A percentile compares a stretch with the other conserved stretches of the same genome.
phyloP scores from a whole-genome alignment of 1,140 invertebrate genomes.

The Odontomachus brunneus region DNA sequence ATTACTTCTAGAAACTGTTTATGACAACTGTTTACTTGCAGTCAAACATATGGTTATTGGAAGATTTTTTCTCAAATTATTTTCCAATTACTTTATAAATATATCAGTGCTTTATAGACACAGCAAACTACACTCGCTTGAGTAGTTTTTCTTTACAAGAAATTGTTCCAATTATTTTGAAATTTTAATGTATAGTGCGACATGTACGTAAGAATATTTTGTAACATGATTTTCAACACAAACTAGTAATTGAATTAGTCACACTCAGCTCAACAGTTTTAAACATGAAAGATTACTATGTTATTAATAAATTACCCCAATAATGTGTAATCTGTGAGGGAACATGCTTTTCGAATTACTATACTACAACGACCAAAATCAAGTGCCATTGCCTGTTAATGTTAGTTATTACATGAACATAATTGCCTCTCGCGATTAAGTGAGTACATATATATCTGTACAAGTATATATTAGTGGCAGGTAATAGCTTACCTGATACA shows the following conservation, averaged over 20 bases:
- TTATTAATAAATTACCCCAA: slow-evolving; percentile 58
- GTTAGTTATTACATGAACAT: slow-evolving; percentile 34
- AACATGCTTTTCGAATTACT: slow-evolving; percentile 64
- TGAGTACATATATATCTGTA: slow-evolving; percentile 27
- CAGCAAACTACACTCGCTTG: slow-evolving; percentile 84
- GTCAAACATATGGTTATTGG: slow-evolving; percentile 62
- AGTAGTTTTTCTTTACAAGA: neutral
- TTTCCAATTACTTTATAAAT: slow-evolving; percentile 36
- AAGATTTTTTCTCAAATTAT: slow-evolving; percentile 58
- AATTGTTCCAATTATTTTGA: slow-evolving; percentile 21
- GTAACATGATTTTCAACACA: slow-evolving; percentile 12
- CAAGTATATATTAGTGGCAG: slow-evolving; percentile 11
- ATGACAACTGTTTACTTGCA: slow-evolving; percentile 55
- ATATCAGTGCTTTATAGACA: slow-evolving; percentile 71
- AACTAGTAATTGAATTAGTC: slow-evolving; percentile 26
- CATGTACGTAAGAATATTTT: neutral
- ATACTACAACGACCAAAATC: slow-evolving; percentile 46
- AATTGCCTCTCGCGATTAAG: slow-evolving; percentile 25
- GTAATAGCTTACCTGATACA: slow-evolving; percentile 66
- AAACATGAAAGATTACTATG: neutral
- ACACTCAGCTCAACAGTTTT: slow-evolving; percentile 20
- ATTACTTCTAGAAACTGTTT: slow-evolving; percentile 47
- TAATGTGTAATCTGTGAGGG: slow-evolving; percentile 67
- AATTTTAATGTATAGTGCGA: neutral
- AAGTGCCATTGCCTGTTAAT: slow-evolving; percentile 58